Evolutionary conservation across 2,888 invertebrate species (phyloP).

Genomic region (Gymnosoma rotundatum): DNA sequence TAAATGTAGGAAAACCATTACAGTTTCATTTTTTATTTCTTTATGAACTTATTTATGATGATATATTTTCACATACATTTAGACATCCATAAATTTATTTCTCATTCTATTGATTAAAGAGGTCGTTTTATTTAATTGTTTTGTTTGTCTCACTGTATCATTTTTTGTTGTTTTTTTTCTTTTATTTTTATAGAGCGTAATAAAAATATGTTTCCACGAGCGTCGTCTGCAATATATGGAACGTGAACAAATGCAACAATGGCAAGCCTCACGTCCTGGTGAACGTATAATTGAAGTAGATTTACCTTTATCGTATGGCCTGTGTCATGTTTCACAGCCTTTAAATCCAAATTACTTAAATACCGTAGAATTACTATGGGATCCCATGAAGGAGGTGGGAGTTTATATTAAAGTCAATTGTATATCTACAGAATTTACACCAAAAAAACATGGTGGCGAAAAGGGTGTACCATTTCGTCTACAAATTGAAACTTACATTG

Average conservation of each 20-base stretch:
- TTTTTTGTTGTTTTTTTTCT: constrained; percentile 26
- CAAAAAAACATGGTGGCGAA: constrained; percentile 98
- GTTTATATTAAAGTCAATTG: constrained; percentile 98
- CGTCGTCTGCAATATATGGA: constrained; percentile 97
- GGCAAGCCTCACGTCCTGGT: constrained; percentile 94
- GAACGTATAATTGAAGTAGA: constrained; percentile 96
- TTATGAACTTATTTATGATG: constrained; percentile 24
- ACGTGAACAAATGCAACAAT: constrained; percentile 94
- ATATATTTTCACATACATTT: neutral
- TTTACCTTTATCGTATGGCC: constrained; percentile 95
- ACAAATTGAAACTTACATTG: constrained; percentile 92
- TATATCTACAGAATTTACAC: constrained; percentile 98
- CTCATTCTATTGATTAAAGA: constrained; percentile 60
- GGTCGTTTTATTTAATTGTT: constrained; percentile 68
- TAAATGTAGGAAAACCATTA: constrained; percentile 14
- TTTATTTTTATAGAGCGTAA: constrained; percentile 85
- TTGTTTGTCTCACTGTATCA: constrained; percentile 55
- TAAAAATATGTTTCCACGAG: constrained; percentile 97
- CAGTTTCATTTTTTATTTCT: constrained; percentile 22
- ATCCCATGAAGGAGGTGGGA: constrained; percentile 97
- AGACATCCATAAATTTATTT: constrained; percentile 2
- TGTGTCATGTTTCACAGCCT: constrained; percentile 91
- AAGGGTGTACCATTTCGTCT: constrained; percentile 98
- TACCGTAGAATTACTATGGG: constrained; percentile 95
- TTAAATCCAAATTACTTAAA: constrained; percentile 87